These are phyloP conservation scores for Panzeria rudis DNA, from an alignment of 2,888 invertebrate genomes.

Conservation along the genomic window DNA sequence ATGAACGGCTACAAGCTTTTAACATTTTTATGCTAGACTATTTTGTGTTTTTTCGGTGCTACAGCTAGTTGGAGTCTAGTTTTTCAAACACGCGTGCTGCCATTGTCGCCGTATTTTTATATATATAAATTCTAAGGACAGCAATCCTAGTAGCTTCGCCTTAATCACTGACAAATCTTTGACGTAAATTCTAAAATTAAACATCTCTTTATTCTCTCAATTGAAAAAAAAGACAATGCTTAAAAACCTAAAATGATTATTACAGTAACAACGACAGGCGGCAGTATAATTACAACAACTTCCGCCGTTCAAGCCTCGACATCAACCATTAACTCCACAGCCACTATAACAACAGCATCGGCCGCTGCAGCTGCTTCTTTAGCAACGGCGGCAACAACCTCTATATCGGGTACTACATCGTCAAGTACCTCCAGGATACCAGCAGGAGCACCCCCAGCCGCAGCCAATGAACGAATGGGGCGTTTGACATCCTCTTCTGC, in stretches of 20 bases:
- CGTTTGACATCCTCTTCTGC: conserved; percentile 66
- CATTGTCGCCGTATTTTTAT: neutral
- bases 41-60: no score
- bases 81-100: neutral
- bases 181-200: neutral
- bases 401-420: conserved; percentile 73
- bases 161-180: neutral
- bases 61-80: no score
- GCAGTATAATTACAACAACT: conserved; percentile 65
- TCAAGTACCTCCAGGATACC: conserved; percentile 61
- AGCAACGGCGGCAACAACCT: conserved; percentile 75
- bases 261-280: conserved; percentile 57
- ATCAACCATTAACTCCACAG: conserved; percentile 71
- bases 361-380: conserved; percentile 74
- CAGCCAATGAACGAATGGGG: conserved; percentile 27
- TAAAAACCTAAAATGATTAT: conserved; percentile 38
- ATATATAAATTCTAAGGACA: no score
- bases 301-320: conserved; percentile 66
- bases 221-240: neutral
- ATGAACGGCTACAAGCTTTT: no score
- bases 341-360: conserved; percentile 73
- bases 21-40: no score
- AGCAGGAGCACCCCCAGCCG: conserved; percentile 35
- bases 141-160: neutral
- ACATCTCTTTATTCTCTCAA: conserved; percentile 17